Conservation (phyloP, 2,113 vertebrate species). For the Psilopsiagon aymara region DNA sequence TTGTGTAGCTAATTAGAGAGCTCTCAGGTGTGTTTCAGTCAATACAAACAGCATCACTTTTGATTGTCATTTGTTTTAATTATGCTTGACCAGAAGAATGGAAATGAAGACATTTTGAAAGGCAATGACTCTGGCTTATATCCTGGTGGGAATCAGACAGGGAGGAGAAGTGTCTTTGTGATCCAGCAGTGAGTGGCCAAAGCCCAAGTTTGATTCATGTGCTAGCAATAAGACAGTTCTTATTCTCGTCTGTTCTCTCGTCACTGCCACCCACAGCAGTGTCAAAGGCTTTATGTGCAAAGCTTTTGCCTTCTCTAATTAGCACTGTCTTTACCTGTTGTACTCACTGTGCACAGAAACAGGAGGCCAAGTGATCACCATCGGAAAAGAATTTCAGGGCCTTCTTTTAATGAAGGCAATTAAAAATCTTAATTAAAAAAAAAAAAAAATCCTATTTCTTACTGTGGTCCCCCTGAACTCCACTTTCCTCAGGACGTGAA, state of each 20-base stretch:
- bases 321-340: not conserved
- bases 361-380: not conserved
- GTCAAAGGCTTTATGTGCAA: not conserved
- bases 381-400: not conserved
- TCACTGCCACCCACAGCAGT: not conserved
- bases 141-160: not conserved
- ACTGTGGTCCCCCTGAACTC: not conserved
- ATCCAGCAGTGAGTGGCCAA: not conserved
- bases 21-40: not conserved
- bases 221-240: not conserved
- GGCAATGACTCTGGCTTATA: accelerated
- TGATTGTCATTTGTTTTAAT: not conserved
- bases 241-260: not conserved
- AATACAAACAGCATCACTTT: not conserved
- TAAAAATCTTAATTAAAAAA: not conserved
- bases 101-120: not conserved
- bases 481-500: not conserved
- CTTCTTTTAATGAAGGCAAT: not conserved
- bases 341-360: not conserved
- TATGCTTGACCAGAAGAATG: not conserved
- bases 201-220: not conserved
- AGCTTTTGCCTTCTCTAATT: not conserved
- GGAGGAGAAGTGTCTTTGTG: not conserved
- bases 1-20: not conserved
- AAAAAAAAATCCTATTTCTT: not conserved